Conservation (phyloP, 2,797 vertebrate genomes). For the Lacerta agilis region DNA sequence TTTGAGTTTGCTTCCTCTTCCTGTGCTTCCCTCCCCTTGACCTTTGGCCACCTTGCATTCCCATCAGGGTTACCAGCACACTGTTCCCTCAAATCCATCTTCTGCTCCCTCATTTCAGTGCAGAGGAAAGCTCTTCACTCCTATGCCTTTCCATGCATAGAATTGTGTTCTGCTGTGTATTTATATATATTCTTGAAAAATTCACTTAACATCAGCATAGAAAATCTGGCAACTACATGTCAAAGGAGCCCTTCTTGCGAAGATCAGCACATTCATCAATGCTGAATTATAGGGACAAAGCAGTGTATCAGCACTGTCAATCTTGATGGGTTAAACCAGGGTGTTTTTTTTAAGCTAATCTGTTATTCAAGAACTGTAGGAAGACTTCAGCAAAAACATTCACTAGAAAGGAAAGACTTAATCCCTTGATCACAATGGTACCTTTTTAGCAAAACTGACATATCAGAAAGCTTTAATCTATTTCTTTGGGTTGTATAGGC, state of each 20-base stretch:
- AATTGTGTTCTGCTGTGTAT: constrained; percentile 4
- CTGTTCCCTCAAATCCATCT: not conserved
- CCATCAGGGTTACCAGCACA: not conserved
- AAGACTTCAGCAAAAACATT: constrained; percentile 29
- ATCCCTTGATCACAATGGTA: constrained; percentile 23
- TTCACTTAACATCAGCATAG: not conserved
- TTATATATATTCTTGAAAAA: not conserved
- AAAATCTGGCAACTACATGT: constrained; percentile 9
- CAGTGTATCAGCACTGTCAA: constrained; percentile 10
- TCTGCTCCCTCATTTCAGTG: not conserved
- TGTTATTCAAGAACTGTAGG: constrained; percentile 34
- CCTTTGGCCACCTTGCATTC: not conserved
- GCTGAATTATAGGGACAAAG: constrained; percentile 26
- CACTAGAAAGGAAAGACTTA: constrained; percentile 1
- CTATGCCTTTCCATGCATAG: not conserved
- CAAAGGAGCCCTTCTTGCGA: not conserved
- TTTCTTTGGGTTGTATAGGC: not conserved
- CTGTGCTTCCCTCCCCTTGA: not conserved
- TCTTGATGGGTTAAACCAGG: constrained; percentile 21
- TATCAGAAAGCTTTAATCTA: constrained; percentile 34
- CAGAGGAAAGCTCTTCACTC: not conserved
- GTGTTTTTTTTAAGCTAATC: constrained; percentile 11
- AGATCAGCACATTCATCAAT: constrained; percentile 32
- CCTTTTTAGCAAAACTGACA: not conserved
- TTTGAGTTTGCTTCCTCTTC: not conserved